Evolutionary conservation across 1,140 invertebrate genomes (phyloP), one percentile per base, ranked within the genome.

Genomic region (Harpegnathos saltator): DNA sequence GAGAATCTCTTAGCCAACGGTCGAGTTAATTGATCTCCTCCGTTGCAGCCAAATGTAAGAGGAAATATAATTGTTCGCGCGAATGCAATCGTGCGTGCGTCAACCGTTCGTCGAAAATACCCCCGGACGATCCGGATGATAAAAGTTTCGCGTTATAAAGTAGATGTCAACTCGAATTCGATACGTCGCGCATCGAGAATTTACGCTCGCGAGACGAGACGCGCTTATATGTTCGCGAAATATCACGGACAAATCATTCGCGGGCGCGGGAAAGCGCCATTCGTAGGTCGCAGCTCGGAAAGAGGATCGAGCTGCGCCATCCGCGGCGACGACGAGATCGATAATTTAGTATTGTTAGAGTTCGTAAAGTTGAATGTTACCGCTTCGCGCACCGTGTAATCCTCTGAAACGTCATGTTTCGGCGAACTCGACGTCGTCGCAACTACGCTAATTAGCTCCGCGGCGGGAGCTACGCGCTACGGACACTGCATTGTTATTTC

Each of bases 391-490:
- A 58, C 52, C 33, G 33, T 58, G 52, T 69, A 80, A 80, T 80
- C 75, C 52, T 58, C 65, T 71, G 52, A 69, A 80, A 80, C 22
- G 65, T 80, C 75, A 63, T 71, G 75, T 80, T 65, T 80, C 75
- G 65, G 29, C 22, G 52, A 80, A 80, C 75, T 80, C 75, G 11
- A 11, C 7, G 52, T 69, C 7, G 52, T 69, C 75, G 65, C 52
- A 80, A 80, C 75, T 69, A 80, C n/a, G 66, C 65, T 80, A 80
- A 80, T 80, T 71, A 80, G 75, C 63, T 58, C 63, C 58, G 52
- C 19, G 29, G 50, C 38, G 29, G n/a, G 50, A 44, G 75, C 19
- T 58, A 44, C 29, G 63, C 29, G 56, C 22, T 33, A 58, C 63
- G 33, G 69, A 69, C 58, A 58, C 54, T 22, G 54, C 52, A 69